Conservation (phyloP, 2,113 vertebrate genomes). For the Symphodus melops region DNA sequence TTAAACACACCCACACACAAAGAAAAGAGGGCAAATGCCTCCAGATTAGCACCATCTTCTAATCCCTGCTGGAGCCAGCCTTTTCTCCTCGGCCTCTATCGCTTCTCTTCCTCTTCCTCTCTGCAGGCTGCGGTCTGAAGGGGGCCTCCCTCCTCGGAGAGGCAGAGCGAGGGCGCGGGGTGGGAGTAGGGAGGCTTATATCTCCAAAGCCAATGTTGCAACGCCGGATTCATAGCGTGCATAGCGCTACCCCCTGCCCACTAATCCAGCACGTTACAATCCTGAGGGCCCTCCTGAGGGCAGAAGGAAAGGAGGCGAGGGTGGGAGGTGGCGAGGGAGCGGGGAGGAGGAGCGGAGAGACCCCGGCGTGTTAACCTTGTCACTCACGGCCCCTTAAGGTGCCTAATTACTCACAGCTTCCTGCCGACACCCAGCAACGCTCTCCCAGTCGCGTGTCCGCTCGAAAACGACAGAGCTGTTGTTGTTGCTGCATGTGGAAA, state of each 20-base stretch:
- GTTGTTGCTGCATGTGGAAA: constrained; percentile 16
- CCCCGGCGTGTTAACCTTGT: constrained; percentile 70
- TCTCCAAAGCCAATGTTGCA: constrained; percentile 78
- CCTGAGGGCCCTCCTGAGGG: constrained; percentile 71
- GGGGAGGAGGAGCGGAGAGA: constrained; percentile 24
- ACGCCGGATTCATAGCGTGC: constrained; percentile 63
- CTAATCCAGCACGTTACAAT: constrained; percentile 74
- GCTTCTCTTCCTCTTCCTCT: constrained; percentile 57
- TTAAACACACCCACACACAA: constrained; percentile 41
- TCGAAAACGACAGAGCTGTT: constrained; percentile 19
- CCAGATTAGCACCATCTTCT: constrained; percentile 85
- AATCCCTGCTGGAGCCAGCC: constrained; percentile 79
- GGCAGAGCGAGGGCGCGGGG: constrained; percentile 20
- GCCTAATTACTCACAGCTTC: constrained; percentile 65
- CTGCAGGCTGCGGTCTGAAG: constrained; percentile 83
- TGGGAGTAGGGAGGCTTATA: constrained; percentile 66
- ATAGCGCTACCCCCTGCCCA: constrained; percentile 69
- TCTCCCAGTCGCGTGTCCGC: constrained; percentile 32
- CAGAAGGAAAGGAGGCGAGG: constrained; percentile 60
- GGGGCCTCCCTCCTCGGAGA: constrained; percentile 75
- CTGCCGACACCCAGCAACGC: constrained; percentile 21
- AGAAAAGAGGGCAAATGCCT: constrained; percentile 81
- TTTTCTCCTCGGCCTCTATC: constrained; percentile 62
- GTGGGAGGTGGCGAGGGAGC: constrained; percentile 50
- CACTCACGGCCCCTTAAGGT: constrained; percentile 67